Conservation (phyloP, 2,113 vertebrate genomes). For the Glaucidium brasilianum region DNA sequence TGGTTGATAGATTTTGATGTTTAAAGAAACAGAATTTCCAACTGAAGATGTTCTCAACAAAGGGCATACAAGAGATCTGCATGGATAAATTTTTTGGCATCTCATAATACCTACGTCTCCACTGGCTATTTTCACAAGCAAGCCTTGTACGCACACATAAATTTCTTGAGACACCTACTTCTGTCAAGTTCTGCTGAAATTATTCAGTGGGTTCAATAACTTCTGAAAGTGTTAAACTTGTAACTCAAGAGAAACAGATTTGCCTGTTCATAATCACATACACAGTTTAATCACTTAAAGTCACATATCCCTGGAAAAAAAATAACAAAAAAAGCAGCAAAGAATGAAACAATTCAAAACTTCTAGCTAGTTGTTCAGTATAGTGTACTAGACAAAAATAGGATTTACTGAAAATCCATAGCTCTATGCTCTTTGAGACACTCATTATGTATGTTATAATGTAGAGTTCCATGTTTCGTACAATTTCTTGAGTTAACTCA, state of each 20-base stretch:
- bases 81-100: not conserved
- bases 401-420: not conserved
- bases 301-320: not conserved
- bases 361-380: not conserved
- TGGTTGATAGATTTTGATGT: not conserved
- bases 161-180: not conserved
- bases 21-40: not conserved
- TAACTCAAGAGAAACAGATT: not conserved
- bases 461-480: not conserved
- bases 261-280: not conserved
- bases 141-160: not conserved
- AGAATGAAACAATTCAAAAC: not conserved
- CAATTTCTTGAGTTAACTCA: not conserved
- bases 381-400: not conserved
- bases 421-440: not conserved
- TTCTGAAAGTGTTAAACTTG: not conserved
- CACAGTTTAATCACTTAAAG: not conserved
- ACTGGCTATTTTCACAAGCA: not conserved
- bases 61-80: not conserved
- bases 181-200: not conserved
- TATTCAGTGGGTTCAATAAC: not conserved
- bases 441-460: not conserved
- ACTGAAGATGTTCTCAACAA: fast-evolving
- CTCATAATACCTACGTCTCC: not conserved
- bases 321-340: not conserved